phyloP scores from a whole-genome alignment of 2,888 invertebrate species.

The Unio pictorum region DNA sequence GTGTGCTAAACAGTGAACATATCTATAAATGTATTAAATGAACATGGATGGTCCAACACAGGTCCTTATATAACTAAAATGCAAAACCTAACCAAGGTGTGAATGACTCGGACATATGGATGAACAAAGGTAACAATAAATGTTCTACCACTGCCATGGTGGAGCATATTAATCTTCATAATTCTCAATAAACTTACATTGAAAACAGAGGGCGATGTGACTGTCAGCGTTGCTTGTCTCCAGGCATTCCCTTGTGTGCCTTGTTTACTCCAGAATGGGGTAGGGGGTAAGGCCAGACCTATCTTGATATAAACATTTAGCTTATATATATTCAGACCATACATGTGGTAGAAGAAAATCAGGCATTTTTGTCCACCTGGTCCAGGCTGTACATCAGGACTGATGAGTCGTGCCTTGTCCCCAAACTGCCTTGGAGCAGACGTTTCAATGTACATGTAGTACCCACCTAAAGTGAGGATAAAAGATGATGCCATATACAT shows the following conservation, averaged over 20 bases:
- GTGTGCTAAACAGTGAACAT: too few species aligned
- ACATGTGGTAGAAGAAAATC: constrained; percentile 64
- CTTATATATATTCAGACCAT: constrained; percentile 48
- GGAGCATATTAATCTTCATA: background rate
- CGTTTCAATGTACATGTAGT: constrained; percentile 63
- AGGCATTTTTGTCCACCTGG: constrained; percentile 47
- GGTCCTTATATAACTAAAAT: too few species aligned
- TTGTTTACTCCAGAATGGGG: constrained; percentile 47
- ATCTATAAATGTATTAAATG: too few species aligned
- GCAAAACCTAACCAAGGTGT: background rate
- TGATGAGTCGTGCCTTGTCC: constrained; percentile 55
- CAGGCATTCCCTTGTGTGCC: constrained; percentile 62
- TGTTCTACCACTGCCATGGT: too few species aligned
- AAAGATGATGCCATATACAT: too few species aligned
- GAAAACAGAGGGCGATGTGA: constrained; percentile 35
- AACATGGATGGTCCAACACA: too few species aligned
- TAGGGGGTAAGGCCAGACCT: constrained; percentile 35
- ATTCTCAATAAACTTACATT: constrained; percentile 42
- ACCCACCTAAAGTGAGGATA: constrained; percentile 37
- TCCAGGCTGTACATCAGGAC: constrained; percentile 42
- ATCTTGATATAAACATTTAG: constrained; percentile 52
- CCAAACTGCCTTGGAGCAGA: constrained; percentile 36
- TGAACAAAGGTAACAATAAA: too few species aligned
- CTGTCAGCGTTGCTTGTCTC: constrained; percentile 42
- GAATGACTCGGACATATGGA: background rate